Evolutionary conservation across 2,888 invertebrate species (phyloP), one percentile per base, ranked within the genome.

Genomic region (Rhyacophila evoluta): DNA sequence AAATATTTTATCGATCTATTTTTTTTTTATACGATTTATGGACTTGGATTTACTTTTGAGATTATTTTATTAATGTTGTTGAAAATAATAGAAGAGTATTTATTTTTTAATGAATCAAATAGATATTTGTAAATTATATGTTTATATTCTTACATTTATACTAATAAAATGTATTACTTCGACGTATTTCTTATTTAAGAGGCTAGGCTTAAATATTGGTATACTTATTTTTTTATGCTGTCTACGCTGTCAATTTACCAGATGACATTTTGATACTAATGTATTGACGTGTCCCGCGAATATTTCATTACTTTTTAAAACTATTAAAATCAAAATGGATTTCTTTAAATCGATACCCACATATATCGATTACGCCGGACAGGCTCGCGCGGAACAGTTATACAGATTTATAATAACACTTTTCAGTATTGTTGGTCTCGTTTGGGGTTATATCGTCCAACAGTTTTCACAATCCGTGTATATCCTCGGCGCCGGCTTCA

Each of bases 381-480:
- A 98, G 88, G 94, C 94, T 11, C 93, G 93, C 86, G 97, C 98
- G 0, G 98, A 98, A 86, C 95, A 93, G 85, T 88, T 96, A 76
- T 98, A 97, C 69, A 92, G 98, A 85, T 93, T 96, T 11, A 97
- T 98, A 75, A 96, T 98, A 80, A 93, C 96, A 8, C 86, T 97
- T 68, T 98, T 97, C 89, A 97, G 97, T 80, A 95, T 94, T 82
- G 95, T 97, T 75, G 98, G 98, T 6, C 91, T 98, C 77, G 89
- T 95, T 75, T 97, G 97, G 95, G 98, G 98, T 39, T 98, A 96
- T 84, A 92, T 95, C 72, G 96, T 97, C 83, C 98, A 98, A 86
- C 97, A 98, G 86, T 98, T 98, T 86, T 98, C 98, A 0, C 97
- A 97, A 86, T 97, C 98, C 0, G 95, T 98, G 33, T 97, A 97